phyloP scores from a whole-genome alignment of 2,888 invertebrate genomes.

The Zaprionus obscuricornis region DNA sequence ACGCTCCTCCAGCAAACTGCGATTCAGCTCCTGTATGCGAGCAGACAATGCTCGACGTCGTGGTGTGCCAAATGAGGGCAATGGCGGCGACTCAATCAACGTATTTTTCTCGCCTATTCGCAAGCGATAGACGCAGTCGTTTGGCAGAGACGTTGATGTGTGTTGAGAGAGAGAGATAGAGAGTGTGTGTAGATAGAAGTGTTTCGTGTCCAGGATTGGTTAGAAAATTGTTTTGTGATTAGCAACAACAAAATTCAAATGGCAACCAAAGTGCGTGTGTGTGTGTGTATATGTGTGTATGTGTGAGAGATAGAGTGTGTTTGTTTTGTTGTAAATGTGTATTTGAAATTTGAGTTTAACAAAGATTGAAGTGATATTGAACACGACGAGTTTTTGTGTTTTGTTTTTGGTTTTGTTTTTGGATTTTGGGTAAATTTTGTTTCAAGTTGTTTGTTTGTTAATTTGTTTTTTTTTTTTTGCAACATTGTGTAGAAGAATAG shows the following conservation, averaged over 20 bases:
- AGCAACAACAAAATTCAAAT: constrained; percentile 46
- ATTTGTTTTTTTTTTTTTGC: constrained; percentile 16
- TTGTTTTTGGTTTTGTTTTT: neutral
- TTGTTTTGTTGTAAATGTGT: constrained; percentile 9
- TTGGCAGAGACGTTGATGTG: too few relatives aligned
- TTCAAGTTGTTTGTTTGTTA: constrained; percentile 28
- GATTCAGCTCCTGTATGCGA: constrained; percentile 83
- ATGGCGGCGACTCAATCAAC: constrained; percentile 89
- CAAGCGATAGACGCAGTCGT: too few relatives aligned
- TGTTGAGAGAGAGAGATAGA: neutral
- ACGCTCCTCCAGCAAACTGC: constrained; percentile 82
- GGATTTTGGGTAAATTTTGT: constrained; percentile 2
- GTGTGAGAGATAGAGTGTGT: constrained; percentile 11
- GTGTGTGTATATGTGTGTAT: constrained; percentile 7
- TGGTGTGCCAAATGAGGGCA: constrained; percentile 82
- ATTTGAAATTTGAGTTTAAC: constrained; percentile 19
- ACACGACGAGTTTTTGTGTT: constrained; percentile 16
- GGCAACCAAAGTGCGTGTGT: constrained; percentile 34
- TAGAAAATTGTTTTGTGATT: constrained; percentile 48
- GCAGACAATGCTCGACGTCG: constrained; percentile 83
- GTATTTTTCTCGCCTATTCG: constrained; percentile 94
- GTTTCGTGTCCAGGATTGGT: constrained; percentile 15
- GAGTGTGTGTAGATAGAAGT: too few relatives aligned
- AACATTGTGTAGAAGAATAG: constrained; percentile 51
- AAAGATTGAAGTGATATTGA: constrained; percentile 20